A percentile compares a stretch with the other conserved stretches of the same genome.
These are phyloP conservation scores for Pogonus chalceus DNA, from an alignment of 1,140 invertebrate genomes.

Conservation along the genomic window DNA sequence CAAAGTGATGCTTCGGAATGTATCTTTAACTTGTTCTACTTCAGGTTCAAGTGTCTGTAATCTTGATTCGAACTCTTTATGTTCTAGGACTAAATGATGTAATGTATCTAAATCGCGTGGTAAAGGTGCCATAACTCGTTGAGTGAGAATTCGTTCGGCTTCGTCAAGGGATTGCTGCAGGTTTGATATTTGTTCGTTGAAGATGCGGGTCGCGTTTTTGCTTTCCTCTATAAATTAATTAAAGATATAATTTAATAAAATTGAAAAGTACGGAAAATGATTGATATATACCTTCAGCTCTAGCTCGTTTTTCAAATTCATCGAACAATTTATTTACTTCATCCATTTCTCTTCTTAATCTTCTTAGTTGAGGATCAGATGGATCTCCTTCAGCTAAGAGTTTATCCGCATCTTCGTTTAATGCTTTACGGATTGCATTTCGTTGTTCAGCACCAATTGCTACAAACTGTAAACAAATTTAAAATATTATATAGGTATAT, in stretches of 20 bases:
- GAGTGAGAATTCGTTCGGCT: conserved; percentile 71
- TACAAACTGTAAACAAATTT: conserved; percentile 58
- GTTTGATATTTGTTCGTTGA: conserved; percentile 73
- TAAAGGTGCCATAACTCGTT: conserved; percentile 66
- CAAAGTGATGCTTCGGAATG: conserved; percentile 67
- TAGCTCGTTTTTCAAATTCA: conserved; percentile 79
- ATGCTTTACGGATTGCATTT: conserved; percentile 83
- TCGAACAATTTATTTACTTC: conserved; percentile 93
- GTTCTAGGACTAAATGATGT: conserved; percentile 77
- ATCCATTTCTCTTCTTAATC: conserved; percentile 84
- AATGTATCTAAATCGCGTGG: conserved; percentile 77
- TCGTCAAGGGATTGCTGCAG: conserved; percentile 74
- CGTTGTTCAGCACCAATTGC: conserved; percentile 92
- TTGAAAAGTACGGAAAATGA: neutral
- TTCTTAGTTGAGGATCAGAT: conserved; percentile 79
- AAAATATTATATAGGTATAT: conserved; percentile 10
- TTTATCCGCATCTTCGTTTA: conserved; percentile 96
- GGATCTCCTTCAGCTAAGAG: conserved; percentile 86
- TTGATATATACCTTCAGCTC: conserved; percentile 55
- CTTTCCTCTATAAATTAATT: conserved; percentile 58
- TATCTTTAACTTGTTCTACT: conserved; percentile 71
- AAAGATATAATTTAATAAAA: conserved; percentile 8
- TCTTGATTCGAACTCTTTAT: conserved; percentile 76
- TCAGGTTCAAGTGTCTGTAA: conserved; percentile 63
- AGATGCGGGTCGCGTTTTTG: conserved; percentile 75